Percentiles rank a stretch among this genome's conserved stretches.
These are phyloP conservation scores for Bombus vancouverensis DNA, from an alignment of 1,140 invertebrate species.

Conservation along the genomic window DNA sequence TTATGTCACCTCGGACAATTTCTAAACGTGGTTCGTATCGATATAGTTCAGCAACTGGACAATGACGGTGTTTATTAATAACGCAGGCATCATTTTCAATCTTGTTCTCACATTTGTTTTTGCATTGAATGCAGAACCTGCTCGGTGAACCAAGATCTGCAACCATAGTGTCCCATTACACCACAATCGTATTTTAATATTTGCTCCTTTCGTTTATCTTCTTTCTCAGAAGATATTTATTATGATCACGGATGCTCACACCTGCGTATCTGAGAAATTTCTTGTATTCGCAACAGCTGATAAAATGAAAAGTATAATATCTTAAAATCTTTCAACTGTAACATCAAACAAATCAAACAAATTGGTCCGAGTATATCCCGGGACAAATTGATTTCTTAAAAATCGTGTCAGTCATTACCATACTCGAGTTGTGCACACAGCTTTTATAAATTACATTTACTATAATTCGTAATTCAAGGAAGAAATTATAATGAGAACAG, in stretches of 20 bases:
- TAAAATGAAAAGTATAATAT: not conserved
- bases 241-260: slow-evolving; percentile 66
- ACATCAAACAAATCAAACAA: slow-evolving; percentile 3
- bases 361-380: not conserved
- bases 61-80: not conserved
- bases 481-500: not conserved
- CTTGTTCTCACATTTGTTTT: slow-evolving; percentile 23
- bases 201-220: slow-evolving; percentile 31
- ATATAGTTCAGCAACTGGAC: slow-evolving; percentile 17
- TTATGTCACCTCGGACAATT: slow-evolving; percentile 61
- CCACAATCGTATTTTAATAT: slow-evolving; percentile 24
- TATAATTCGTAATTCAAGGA: not conserved
- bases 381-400: not conserved
- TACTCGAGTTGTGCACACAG: not conserved
- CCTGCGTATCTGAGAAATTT: slow-evolving; percentile 23
- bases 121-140: slow-evolving; percentile 65
- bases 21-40: slow-evolving; percentile 60
- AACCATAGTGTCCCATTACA: slow-evolving; percentile 72
- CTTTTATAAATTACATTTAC: not conserved
- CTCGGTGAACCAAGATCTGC: slow-evolving; percentile 73
- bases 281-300: not conserved
- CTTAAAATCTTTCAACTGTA: not conserved
- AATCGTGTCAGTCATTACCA: not conserved
- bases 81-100: not conserved
- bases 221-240: slow-evolving; percentile 44